A percentile compares a stretch with the other conserved stretches of the same genome.
Evolutionary conservation across 2,797 vertebrate genomes (phyloP).

Genomic region (Danio kyathit): DNA sequence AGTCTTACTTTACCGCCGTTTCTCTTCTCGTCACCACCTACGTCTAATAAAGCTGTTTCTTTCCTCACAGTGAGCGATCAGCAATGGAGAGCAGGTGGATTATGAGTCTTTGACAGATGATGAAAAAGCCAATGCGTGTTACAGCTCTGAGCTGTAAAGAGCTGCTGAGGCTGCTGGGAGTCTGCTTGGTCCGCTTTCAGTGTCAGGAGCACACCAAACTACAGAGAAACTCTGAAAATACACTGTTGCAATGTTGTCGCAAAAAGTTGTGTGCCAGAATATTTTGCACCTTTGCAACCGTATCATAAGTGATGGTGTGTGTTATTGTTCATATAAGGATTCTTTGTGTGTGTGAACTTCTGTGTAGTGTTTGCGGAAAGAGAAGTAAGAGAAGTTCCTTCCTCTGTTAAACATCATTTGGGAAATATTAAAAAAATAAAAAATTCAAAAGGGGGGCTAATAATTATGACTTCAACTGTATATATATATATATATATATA

Average conservation of each 20-base stretch:
- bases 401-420: no score
- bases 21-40: conserved; percentile 43
- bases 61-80: conserved; percentile 33
- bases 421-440: no score
- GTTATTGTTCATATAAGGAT: background rate
- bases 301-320: conserved; percentile 42
- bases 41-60: conserved; percentile 43
- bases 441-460: no score
- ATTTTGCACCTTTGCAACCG: conserved; percentile 32
- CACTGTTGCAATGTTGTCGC: conserved; percentile 73
- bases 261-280: conserved; percentile 73
- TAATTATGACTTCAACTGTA: no score
- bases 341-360: conserved; percentile 44
- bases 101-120: conserved; percentile 64
- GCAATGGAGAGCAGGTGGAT: conserved; percentile 56
- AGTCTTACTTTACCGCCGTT: conserved; percentile 32
- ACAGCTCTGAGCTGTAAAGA: conserved; percentile 67
- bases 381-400: no score
- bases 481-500: no score
- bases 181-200: conserved; percentile 65
- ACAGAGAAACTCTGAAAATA: conserved; percentile 61
- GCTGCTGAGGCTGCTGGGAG: conserved; percentile 57
- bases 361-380: conserved; percentile 54
- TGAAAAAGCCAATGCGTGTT: conserved; percentile 68
- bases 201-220: conserved; percentile 56